Percentiles rank a stretch among this genome's conserved stretches.
Conservation (phyloP, 1,140 invertebrate genomes). For the Calephelis virginiensis region DNA sequence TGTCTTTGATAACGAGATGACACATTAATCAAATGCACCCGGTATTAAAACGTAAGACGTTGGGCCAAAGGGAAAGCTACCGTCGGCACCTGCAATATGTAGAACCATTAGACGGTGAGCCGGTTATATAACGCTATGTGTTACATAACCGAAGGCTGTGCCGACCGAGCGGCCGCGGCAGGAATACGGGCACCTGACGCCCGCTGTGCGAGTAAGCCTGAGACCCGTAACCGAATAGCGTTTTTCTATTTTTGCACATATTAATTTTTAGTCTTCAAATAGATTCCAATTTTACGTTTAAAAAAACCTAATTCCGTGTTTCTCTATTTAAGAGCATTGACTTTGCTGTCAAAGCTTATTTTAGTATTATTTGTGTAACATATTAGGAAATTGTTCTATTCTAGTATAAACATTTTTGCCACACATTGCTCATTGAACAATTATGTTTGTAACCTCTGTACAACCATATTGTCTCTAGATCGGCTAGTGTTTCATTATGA, state of each 20-base stretch:
- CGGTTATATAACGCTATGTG: slow-evolving; percentile 49
- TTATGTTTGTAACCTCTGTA: too few species aligned
- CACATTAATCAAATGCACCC: slow-evolving; percentile 9
- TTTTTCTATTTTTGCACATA: not conserved
- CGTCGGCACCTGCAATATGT: slow-evolving; percentile 26
- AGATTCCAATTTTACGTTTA: too few species aligned
- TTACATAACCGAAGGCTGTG: slow-evolving; percentile 65
- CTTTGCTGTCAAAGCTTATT: too few species aligned
- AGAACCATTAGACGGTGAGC: slow-evolving; percentile 36
- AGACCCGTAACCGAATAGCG: slow-evolving; percentile 1
- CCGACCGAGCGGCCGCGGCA: slow-evolving; percentile 54
- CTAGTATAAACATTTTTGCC: too few species aligned
- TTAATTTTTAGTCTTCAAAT: too few species aligned
- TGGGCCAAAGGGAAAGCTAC: slow-evolving; percentile 31
- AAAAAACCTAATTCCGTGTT: too few species aligned
- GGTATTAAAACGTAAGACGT: slow-evolving; percentile 17
- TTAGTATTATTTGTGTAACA: too few species aligned
- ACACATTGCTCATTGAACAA: too few species aligned
- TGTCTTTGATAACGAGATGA: not conserved
- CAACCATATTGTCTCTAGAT: too few species aligned
- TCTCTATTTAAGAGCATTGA: too few species aligned
- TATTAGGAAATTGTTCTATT: too few species aligned
- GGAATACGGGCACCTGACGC: slow-evolving; percentile 72
- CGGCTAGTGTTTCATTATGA: too few species aligned
- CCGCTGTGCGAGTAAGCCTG: slow-evolving; percentile 37